A percentile compares a stretch with the other conserved stretches of the same genome.
phyloP scores from a whole-genome alignment of 2,797 vertebrate species.

The Tachyglossus aculeatus region DNA sequence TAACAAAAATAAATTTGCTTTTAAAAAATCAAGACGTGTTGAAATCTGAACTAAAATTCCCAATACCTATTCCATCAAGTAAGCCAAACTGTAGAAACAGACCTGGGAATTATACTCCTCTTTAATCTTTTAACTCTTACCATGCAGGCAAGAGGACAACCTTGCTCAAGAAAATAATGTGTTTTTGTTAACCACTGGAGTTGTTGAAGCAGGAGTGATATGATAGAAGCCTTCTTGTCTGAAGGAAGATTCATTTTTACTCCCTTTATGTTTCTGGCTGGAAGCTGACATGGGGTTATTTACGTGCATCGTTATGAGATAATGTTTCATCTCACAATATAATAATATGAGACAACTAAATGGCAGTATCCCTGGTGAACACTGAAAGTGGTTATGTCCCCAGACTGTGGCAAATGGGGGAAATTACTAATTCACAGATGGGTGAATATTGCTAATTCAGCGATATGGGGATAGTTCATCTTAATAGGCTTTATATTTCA shows the following conservation, averaged over 20 bases:
- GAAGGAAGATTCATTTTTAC: conserved; percentile 32
- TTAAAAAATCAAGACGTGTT: too few relatives aligned
- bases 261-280: conserved; percentile 42
- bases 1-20: too few relatives aligned
- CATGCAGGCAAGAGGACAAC: conserved; percentile 16
- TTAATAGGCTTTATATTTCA: conserved; percentile 26
- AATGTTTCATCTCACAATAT: conserved; percentile 60
- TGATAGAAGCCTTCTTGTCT: conserved; percentile 1
- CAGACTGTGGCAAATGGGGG: conserved; percentile 18
- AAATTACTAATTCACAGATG: conserved; percentile 49
- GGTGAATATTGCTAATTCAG: conserved; percentile 21
- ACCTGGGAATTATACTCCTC: not conserved
- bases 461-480: conserved; percentile 14
- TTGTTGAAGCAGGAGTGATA: conserved; percentile 37
- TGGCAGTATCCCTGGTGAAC: conserved; percentile 47
- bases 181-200: conserved; percentile 12
- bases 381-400: conserved; percentile 14
- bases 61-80: not conserved
- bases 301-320: conserved; percentile 50
- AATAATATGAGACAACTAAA: conserved; percentile 55
- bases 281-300: conserved; percentile 54
- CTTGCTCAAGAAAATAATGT: conserved; percentile 11
- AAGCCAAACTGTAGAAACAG: conserved; percentile 1
- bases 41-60: not conserved
- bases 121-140: conserved; percentile 31